Evolutionary conservation across 2,797 vertebrate species (phyloP).

Genomic region (Hafferia zeledoni): DNA sequence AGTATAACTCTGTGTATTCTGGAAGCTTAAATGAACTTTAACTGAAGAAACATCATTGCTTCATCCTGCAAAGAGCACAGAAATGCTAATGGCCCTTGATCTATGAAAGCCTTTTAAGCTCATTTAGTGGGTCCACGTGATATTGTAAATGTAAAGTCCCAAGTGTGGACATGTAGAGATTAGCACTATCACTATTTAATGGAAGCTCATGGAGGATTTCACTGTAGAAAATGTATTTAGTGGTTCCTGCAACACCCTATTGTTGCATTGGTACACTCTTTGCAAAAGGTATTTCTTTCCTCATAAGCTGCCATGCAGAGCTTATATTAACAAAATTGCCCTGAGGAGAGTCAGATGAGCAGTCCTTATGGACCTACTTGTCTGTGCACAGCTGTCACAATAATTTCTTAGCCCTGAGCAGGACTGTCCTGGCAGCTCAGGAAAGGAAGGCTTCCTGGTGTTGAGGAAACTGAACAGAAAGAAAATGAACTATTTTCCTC

Average conservation of each 20-base stretch:
- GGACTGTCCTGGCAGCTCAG: not conserved
- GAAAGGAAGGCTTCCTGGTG: not conserved
- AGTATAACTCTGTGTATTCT: not conserved
- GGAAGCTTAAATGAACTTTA: not conserved
- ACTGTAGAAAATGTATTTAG: not conserved
- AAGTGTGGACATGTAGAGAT: not conserved
- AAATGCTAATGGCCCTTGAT: not conserved
- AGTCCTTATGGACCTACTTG: not conserved
- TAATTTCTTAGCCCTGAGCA: not conserved
- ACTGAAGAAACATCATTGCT: slow-evolving; percentile 1
- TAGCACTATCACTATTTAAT: not conserved
- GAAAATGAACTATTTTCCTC: not conserved
- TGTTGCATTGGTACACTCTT: not conserved
- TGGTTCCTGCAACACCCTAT: not conserved
- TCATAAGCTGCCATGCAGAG: not conserved
- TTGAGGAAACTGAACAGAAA: not conserved
- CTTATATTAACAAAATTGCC: not conserved
- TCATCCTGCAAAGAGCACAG: not conserved
- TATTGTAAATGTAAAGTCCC: not conserved
- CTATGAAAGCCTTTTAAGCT: not conserved
- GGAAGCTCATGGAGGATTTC: not conserved
- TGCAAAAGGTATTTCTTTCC: not conserved
- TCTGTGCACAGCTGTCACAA: not conserved
- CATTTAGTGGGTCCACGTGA: not conserved
- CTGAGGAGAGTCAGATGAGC: not conserved